Evolutionary conservation across 2,113 vertebrate genomes (phyloP), one percentile per base, ranked within the genome.

Genomic region (Scopus umbretta): DNA sequence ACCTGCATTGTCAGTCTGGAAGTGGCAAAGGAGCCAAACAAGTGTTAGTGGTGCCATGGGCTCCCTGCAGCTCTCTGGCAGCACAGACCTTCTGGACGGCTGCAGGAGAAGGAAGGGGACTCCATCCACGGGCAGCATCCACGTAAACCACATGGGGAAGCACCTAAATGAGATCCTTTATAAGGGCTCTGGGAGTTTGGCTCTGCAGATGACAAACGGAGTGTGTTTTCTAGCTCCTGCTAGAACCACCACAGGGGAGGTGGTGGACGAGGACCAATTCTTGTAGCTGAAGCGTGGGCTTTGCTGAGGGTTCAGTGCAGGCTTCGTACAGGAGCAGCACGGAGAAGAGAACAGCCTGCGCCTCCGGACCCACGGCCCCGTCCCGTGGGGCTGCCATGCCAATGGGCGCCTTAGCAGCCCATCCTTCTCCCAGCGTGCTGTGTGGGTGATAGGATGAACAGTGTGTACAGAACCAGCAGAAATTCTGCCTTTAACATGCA

Each of bases 351-450:
- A 63, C 34, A 38, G 29, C n/a, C 50, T 18, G 50, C 6, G 34
- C n/a, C 23, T 11, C 29, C 1, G 2, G 34, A 27, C n/a, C 17
- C 71, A 6, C 0, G 7, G 21, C 34, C 13, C 34, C 2, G 6
- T 47, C 40, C 49, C 58, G 7, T n/a, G 59, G 67, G 76, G 50
- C 59, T 65, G 53, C 30, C 1, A 2, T 26, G 62, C 53, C 7
- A 2, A 40, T 7, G 63, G 43, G 32, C 21, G 6, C 10, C 4
- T 27, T 6, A 25, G 42, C 38, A 36, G 43, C 52, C 34, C 36
- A n/a, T 13, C 8, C 23, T 23, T 20, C 73, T 21, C n/a, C 22
- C 45, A 34, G 61, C 1, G 27, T 22, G 68, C 78, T 16, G 16
- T 18, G 29, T 11, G 22, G 62, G 53, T 29, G 70, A 22, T 2